Conservation (phyloP, 2,797 vertebrate species). For the Vipera ursinii region DNA sequence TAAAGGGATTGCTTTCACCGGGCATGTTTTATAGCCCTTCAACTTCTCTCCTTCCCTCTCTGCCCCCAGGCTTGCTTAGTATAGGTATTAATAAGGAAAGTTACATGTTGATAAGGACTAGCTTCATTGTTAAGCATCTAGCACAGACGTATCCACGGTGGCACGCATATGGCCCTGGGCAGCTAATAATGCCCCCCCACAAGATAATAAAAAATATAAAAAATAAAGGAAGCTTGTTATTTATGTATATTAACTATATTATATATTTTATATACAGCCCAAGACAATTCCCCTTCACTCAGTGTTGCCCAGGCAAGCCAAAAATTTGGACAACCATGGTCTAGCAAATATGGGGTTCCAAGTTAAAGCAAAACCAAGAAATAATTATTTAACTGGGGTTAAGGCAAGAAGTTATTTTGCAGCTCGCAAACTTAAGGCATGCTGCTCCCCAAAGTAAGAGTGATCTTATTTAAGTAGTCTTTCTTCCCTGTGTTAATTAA, state of each 20-base stretch:
- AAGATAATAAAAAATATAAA: background rate
- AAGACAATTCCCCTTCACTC: background rate
- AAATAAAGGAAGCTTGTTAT: background rate
- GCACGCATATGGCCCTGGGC: background rate
- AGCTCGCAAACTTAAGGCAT: background rate
- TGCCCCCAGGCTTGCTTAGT: background rate
- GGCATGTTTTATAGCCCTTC: background rate
- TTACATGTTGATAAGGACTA: background rate
- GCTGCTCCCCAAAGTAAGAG: background rate
- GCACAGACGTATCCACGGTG: background rate
- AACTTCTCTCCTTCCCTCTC: background rate
- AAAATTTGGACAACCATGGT: background rate
- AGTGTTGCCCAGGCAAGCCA: background rate
- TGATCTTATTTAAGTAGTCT: background rate
- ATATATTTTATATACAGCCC: background rate
- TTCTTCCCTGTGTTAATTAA: background rate
- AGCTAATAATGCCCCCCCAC: background rate
- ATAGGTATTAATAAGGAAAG: background rate
- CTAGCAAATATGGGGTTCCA: background rate
- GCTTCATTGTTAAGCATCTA: background rate
- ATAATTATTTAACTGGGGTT: background rate
- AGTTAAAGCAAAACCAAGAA: background rate
- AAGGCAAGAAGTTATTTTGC: background rate
- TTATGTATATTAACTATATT: background rate
- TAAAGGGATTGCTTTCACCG: background rate